These are phyloP conservation scores for Champsocephalus gunnari DNA, from an alignment of 2,797 vertebrate species.

Conservation along the genomic window DNA sequence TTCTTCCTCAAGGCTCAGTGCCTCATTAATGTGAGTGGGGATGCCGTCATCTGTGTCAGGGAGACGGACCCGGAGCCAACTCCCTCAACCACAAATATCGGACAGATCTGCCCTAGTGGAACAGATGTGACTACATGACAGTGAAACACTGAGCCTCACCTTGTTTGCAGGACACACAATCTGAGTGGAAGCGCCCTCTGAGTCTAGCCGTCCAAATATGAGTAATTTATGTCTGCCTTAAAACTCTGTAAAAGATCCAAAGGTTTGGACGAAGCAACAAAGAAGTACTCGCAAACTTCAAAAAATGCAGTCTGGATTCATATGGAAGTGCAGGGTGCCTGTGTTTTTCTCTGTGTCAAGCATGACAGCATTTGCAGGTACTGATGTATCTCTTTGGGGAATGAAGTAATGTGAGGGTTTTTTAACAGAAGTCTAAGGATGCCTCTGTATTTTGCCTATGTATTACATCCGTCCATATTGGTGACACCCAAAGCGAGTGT, in stretches of 20 bases:
- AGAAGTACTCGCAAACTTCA: slow-evolving; percentile 20
- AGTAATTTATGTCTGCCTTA: slow-evolving; percentile 70
- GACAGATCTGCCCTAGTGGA: slow-evolving; percentile 59
- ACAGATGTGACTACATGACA: slow-evolving; percentile 77
- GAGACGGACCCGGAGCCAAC: slow-evolving; percentile 90
- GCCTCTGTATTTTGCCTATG: slow-evolving; percentile 19
- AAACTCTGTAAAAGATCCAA: slow-evolving; percentile 59
- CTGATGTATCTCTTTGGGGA: slow-evolving; percentile 19
- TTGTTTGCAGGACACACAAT: slow-evolving; percentile 18
- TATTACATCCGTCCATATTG: slow-evolving; percentile 55
- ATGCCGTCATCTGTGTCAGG: slow-evolving; percentile 92
- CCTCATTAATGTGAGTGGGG: slow-evolving; percentile 97
- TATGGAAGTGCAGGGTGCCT: slow-evolving; percentile 11
- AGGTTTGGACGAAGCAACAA: slow-evolving; percentile 46
- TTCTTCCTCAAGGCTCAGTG: slow-evolving; percentile 91
- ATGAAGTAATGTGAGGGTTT: slow-evolving; percentile 32
- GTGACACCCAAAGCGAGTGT: slow-evolving; percentile 30
- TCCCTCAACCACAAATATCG: slow-evolving; percentile 57
- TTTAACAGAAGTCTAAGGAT: slow-evolving; percentile 39
- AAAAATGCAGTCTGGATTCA: slow-evolving; percentile 32
- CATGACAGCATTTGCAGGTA: slow-evolving; percentile 32
- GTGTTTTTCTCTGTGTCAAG: slow-evolving; percentile 12
- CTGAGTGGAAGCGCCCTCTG: slow-evolving; percentile 28
- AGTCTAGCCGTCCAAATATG: slow-evolving; percentile 71
- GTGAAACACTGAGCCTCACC: slow-evolving; percentile 29